phyloP scores from a whole-genome alignment of 1,140 invertebrate genomes.

The Metopolophium dirhodum region DNA sequence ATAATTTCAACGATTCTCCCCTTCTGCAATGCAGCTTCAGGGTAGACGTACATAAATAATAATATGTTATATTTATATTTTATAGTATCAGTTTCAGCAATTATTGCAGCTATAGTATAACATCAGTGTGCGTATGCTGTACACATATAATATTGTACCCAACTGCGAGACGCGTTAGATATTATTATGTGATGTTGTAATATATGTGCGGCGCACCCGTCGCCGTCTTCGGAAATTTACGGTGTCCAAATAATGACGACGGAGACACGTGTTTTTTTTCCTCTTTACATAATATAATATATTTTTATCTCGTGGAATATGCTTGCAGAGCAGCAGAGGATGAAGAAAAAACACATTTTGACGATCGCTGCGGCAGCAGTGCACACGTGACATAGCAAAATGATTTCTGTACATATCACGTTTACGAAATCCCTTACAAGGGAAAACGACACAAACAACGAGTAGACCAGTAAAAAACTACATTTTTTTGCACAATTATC shows the following conservation, averaged over 20 bases:
- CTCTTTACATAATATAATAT: conserved; percentile 27
- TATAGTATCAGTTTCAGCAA: not conserved
- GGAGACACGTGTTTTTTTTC: conserved; percentile 39
- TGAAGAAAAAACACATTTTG: conserved; percentile 40
- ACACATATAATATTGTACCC: not conserved
- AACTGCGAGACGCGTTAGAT: not conserved
- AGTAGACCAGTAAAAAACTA: not conserved
- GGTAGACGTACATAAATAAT: not conserved
- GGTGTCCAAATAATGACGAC: conserved; percentile 18
- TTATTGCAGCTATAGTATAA: not conserved
- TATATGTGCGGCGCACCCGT: not conserved
- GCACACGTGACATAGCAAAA: not conserved
- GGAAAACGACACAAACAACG: conserved; percentile 15
- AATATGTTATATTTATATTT: too few relatives aligned
- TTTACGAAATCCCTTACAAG: conserved; percentile 10
- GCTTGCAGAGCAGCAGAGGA: not conserved
- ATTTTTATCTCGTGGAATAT: conserved; percentile 7
- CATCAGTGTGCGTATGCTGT: not conserved
- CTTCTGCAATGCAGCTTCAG: not conserved
- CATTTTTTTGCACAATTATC: not conserved
- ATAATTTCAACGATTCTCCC: too few relatives aligned
- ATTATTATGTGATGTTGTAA: not conserved
- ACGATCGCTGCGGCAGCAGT: not conserved
- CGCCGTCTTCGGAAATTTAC: conserved; percentile 21
- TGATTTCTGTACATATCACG: conserved; percentile 12